A percentile compares a stretch with the other conserved stretches of the same genome.
Evolutionary conservation across 1,140 invertebrate species (phyloP).

Genomic region (Nebria ingens): DNA sequence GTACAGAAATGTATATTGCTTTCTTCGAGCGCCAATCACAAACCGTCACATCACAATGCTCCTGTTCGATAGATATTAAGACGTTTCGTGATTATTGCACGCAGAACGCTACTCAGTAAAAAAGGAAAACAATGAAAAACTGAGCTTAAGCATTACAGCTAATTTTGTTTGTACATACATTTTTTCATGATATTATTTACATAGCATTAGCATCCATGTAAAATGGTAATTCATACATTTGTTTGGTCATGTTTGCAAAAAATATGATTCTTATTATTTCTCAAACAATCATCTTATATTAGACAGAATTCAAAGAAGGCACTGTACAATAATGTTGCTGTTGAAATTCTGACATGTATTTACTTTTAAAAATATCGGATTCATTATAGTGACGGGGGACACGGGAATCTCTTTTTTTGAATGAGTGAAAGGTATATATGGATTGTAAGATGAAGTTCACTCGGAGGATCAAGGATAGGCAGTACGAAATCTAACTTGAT

Average conservation of each 20-base stretch:
- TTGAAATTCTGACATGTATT: not conserved
- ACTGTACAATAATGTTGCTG: constrained; percentile 6
- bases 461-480: not conserved
- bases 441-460: not conserved
- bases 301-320: constrained; percentile 8
- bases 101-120: no score
- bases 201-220: not conserved
- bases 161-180: constrained; percentile 6
- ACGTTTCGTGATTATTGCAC: no score
- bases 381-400: not conserved
- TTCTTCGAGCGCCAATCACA: no score
- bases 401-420: not conserved
- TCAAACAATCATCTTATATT: not conserved
- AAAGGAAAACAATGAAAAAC: no score
- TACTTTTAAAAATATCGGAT: no score
- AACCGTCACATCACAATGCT: no score
- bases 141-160: constrained; percentile 3
- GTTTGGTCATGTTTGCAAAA: constrained; percentile 4
- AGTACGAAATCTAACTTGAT: not conserved
- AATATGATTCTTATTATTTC: constrained; percentile 2
- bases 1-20: no score
- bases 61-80: no score
- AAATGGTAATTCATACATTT: constrained; percentile 2
- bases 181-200: not conserved
- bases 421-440: not conserved